A percentile compares a stretch with the other conserved stretches of the same genome.
Conservation (phyloP, 2,888 invertebrate species). For the Laothoe populi region DNA sequence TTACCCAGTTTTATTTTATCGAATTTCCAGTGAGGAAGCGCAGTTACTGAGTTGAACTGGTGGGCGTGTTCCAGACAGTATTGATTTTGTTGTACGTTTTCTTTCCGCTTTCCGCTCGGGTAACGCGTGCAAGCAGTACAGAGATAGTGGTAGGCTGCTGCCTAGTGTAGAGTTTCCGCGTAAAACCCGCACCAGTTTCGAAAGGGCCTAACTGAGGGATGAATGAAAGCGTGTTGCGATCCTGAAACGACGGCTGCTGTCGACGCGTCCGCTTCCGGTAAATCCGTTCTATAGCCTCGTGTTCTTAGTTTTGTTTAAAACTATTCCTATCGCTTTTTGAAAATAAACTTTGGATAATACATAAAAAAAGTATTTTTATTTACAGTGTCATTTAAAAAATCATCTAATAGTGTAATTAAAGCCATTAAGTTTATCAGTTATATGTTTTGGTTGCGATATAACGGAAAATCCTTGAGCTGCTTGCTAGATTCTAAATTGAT, state of each 20-base stretch:
- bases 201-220: slow-evolving; percentile 76
- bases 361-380: neutral
- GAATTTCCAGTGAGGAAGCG: slow-evolving; percentile 82
- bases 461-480: neutral
- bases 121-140: slow-evolving; percentile 60
- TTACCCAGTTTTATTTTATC: slow-evolving; percentile 81
- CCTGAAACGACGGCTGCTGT: slow-evolving; percentile 82
- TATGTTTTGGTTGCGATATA: slow-evolving; percentile 10
- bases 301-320: slow-evolving; percentile 78
- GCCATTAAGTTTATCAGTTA: slow-evolving; percentile 10
- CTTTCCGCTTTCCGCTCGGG: slow-evolving; percentile 55
- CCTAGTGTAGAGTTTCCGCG: slow-evolving; percentile 79
- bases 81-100: slow-evolving; percentile 78
- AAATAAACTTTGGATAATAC: slow-evolving; percentile 19
- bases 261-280: slow-evolving; percentile 82
- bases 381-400: neutral
- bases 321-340: slow-evolving; percentile 51
- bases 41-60: slow-evolving; percentile 79
- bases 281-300: slow-evolving; percentile 80
- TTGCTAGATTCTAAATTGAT: neutral
- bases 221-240: slow-evolving; percentile 84
- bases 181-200: slow-evolving; percentile 60
- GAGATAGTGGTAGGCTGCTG: slow-evolving; percentile 64
- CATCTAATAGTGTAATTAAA: slow-evolving; percentile 2
- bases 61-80: slow-evolving; percentile 83